Conservation (phyloP, 2,888 invertebrate genomes). For the Serrognathus titanus region DNA sequence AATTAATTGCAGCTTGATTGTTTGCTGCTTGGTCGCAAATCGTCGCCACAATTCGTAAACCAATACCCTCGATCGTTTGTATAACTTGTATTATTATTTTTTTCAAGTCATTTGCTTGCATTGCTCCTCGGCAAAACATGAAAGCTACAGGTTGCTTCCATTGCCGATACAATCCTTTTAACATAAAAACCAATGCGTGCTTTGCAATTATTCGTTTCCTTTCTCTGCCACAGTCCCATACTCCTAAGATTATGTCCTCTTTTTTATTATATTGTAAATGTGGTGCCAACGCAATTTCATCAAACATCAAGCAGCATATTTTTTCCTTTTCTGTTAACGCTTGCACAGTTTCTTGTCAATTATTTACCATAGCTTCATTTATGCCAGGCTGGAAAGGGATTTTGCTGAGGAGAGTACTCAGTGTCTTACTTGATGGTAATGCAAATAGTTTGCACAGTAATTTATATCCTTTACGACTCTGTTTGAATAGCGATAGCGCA, state of each 20-base stretch:
- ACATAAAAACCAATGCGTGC: slow-evolving; percentile 15
- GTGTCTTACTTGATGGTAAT: too few relatives aligned
- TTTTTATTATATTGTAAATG: slow-evolving; percentile 8
- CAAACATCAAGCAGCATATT: slow-evolving; percentile 3
- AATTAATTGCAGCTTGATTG: too few relatives aligned
- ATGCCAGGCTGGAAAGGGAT: slow-evolving; percentile 11
- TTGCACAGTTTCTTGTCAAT: background rate
- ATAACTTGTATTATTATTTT: too few relatives aligned
- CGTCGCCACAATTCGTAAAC: too few relatives aligned
- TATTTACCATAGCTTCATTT: slow-evolving; percentile 3
- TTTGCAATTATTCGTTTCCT: slow-evolving; percentile 4
- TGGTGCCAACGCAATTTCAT: slow-evolving; percentile 14
- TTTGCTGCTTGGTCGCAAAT: too few relatives aligned
- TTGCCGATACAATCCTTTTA: slow-evolving; percentile 10
- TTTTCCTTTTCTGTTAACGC: background rate
- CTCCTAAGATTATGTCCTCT: slow-evolving; percentile 7
- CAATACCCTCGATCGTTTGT: too few relatives aligned
- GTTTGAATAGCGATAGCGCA: slow-evolving; percentile 13
- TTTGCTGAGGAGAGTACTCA: slow-evolving; percentile 4
- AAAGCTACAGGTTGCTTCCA: slow-evolving; percentile 16
- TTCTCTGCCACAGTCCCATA: slow-evolving; percentile 7
- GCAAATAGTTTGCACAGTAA: too few relatives aligned
- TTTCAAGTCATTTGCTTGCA: background rate
- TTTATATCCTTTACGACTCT: too few relatives aligned
- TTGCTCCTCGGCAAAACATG: slow-evolving; percentile 7